These are phyloP conservation scores for Galerucella calmariensis DNA, from an alignment of 2,888 invertebrate genomes.

Conservation along the genomic window DNA sequence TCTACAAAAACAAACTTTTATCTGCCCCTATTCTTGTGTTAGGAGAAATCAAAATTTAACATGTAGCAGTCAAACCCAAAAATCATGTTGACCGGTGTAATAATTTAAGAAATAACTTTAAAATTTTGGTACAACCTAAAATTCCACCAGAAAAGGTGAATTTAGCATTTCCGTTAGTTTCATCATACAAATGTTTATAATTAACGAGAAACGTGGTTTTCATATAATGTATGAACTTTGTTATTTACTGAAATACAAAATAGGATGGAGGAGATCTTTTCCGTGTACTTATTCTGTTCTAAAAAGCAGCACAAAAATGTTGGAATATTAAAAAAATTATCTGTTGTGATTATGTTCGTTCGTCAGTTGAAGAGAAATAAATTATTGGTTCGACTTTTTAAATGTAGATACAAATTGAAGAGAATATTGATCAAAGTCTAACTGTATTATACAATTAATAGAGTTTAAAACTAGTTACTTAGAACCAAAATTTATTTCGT, in stretches of 20 bases:
- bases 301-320: constrained; percentile 33
- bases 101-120: too few relatives aligned
- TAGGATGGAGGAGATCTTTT: constrained; percentile 34
- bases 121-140: too few relatives aligned
- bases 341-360: constrained; percentile 25
- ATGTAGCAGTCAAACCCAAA: too few relatives aligned
- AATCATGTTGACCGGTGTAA: too few relatives aligned
- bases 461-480: constrained; percentile 23
- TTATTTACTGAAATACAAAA: neutral
- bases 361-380: constrained; percentile 22
- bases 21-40: too few relatives aligned
- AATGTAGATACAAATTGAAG: constrained; percentile 2
- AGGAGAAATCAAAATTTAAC: too few relatives aligned
- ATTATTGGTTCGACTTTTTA: constrained; percentile 24
- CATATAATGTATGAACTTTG: neutral
- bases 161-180: too few relatives aligned
- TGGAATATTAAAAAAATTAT: constrained; percentile 26
- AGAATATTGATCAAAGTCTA: constrained; percentile 17
- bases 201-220: neutral
- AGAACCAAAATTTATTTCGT: constrained; percentile 37
- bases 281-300: constrained; percentile 36
- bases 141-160: too few relatives aligned
- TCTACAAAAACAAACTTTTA: too few relatives aligned
- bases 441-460: constrained; percentile 28
- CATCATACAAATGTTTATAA: too few relatives aligned